phyloP scores from a whole-genome alignment of 2,113 vertebrate genomes.

The Oryzias melastigma region DNA sequence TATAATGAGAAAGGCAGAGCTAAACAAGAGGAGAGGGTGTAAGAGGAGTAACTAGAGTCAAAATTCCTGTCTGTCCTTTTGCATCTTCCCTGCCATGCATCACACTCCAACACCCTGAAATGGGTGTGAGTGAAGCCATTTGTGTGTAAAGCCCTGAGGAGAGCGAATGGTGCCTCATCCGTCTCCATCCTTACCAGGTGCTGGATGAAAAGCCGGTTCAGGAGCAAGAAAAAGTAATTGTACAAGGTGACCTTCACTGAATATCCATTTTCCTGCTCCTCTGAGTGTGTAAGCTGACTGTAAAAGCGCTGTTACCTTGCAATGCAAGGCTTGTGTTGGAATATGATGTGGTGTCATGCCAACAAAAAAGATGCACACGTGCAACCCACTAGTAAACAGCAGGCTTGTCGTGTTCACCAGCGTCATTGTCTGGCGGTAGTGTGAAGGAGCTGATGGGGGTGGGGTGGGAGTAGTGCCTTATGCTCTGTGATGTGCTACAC shows the following conservation, averaged over 20 bases:
- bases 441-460: conserved; percentile 4
- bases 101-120: conserved; percentile 54
- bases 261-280: conserved; percentile 31
- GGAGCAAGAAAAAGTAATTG: conserved; percentile 60
- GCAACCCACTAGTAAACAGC: conserved; percentile 11
- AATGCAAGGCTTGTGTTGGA: conserved; percentile 1
- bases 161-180: conserved; percentile 52
- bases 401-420: conserved; percentile 23
- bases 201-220: conserved; percentile 57
- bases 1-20: conserved; percentile 19
- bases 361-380: background rate
- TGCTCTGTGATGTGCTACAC: conserved; percentile 23
- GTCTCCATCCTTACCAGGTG: conserved; percentile 58
- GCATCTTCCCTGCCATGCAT: conserved; percentile 66
- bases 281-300: conserved; percentile 20
- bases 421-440: conserved; percentile 25
- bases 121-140: conserved; percentile 30
- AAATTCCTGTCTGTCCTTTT: conserved; percentile 55
- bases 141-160: conserved; percentile 56
- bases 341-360: background rate
- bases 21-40: conserved; percentile 12
- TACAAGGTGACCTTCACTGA: conserved; percentile 68
- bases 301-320: conserved; percentile 10
- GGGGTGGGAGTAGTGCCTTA: conserved; percentile 13
- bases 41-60: conserved; percentile 37